Evolutionary conservation across 2,888 invertebrate species (phyloP).

Genomic region (Oeneis ivallda): DNA sequence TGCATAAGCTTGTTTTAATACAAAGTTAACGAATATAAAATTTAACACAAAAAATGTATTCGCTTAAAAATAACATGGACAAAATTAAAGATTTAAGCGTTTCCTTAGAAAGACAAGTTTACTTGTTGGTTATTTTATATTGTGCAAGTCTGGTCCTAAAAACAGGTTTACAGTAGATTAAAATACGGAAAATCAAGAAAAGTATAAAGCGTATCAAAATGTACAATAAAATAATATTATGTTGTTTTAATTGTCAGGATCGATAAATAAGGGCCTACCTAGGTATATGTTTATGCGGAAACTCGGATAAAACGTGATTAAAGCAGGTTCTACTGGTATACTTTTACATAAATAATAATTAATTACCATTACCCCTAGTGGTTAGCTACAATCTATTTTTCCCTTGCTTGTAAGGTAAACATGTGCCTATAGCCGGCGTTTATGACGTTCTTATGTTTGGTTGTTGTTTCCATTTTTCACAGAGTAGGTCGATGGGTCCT

Average conservation of each 20-base stretch:
- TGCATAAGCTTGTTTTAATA: no score
- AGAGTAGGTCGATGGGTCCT: no score
- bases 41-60: no score
- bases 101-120: neutral
- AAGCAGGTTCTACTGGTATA: conserved; percentile 2
- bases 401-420: no score
- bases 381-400: no score
- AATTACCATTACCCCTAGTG: no score
- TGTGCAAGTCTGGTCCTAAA: neutral
- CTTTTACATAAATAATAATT: neutral
- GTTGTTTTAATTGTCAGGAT: conserved; percentile 10
- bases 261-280: conserved; percentile 1
- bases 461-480: no score
- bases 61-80: no score
- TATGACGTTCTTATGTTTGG: no score
- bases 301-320: neutral
- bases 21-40: no score
- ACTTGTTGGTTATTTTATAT: neutral
- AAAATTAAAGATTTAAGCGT: no score
- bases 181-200: conserved; percentile 1
- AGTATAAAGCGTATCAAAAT: neutral
- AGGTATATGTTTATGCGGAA: conserved; percentile 2
- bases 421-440: no score
- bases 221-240: neutral
- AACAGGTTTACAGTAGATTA: conserved; percentile 3